phyloP scores from a whole-genome alignment of 2,888 invertebrate species.

The Drosophila quinaria region DNA sequence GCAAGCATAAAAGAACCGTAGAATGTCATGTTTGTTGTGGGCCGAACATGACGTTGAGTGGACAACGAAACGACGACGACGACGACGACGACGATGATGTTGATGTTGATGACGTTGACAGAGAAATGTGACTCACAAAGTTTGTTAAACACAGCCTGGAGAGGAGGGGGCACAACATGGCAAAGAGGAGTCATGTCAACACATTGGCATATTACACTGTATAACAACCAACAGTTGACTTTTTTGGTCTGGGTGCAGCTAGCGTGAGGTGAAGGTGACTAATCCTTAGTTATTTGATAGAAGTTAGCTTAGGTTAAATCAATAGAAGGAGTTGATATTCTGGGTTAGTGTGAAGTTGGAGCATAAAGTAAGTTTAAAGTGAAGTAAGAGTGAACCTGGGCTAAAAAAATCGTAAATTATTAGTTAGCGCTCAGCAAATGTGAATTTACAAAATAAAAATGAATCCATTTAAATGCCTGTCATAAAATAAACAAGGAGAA shows the following conservation, averaged over 20 bases:
- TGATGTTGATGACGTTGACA: conserved; percentile 25
- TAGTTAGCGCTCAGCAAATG: too few species aligned
- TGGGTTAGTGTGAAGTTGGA: conserved; percentile 1
- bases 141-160: conserved; percentile 9
- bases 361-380: background rate
- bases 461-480: too few species aligned
- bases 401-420: too few species aligned
- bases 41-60: conserved; percentile 77
- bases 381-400: background rate
- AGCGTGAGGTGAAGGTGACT: background rate
- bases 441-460: too few species aligned
- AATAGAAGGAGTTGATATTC: background rate
- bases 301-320: background rate
- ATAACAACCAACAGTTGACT: conserved; percentile 24
- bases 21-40: conserved; percentile 79
- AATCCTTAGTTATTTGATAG: background rate
- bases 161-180: conserved; percentile 2
- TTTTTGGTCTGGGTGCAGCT: conserved; percentile 3
- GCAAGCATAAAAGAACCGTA: conserved; percentile 80
- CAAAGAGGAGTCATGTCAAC: conserved; percentile 59
- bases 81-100: conserved; percentile 9
- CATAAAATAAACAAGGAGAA: too few species aligned
- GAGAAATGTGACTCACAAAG: conserved; percentile 29
- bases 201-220: conserved; percentile 68
- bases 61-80: conserved; percentile 45